These are phyloP conservation scores for Philypnodon macrostomus DNA, from an alignment of 2,797 vertebrate genomes.

Conservation along the genomic window DNA sequence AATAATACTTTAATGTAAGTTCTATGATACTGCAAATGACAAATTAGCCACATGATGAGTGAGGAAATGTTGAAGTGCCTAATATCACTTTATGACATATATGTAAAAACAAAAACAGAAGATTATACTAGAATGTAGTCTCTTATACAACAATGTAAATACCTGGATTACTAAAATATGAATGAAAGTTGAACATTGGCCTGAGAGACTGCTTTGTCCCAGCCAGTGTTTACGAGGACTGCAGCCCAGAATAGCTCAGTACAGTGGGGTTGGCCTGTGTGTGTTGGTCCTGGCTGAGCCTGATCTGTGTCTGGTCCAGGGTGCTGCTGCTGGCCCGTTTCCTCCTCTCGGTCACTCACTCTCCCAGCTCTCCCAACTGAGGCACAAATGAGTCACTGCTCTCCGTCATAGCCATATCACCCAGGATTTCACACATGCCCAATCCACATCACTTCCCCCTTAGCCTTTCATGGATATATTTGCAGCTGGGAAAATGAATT, in stretches of 20 bases:
- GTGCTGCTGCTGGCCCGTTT: constrained; percentile 52
- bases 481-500: constrained; percentile 1
- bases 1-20: too few relatives aligned
- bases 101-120: too few relatives aligned
- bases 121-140: too few relatives aligned
- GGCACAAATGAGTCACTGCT: constrained; percentile 78
- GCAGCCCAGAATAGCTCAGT: constrained; percentile 36
- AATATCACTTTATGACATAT: too few relatives aligned
- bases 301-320: constrained; percentile 61
- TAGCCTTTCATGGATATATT: constrained; percentile 69
- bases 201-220: too few relatives aligned
- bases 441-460: constrained; percentile 70
- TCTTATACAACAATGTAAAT: too few relatives aligned
- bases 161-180: too few relatives aligned
- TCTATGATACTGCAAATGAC: too few relatives aligned
- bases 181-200: too few relatives aligned
- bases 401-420: constrained; percentile 69
- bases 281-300: constrained; percentile 38
- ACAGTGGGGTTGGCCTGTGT: constrained; percentile 36
- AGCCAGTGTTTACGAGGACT: constrained; percentile 30
- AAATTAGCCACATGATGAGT: too few relatives aligned
- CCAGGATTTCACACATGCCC: constrained; percentile 62
- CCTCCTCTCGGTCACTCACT: constrained; percentile 44
- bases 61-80: too few relatives aligned
- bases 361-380: constrained; percentile 60